Percentiles rank a stretch among this genome's conserved stretches.
Conservation (phyloP, 2,888 invertebrate species). For the Drosophila sordidula region DNA sequence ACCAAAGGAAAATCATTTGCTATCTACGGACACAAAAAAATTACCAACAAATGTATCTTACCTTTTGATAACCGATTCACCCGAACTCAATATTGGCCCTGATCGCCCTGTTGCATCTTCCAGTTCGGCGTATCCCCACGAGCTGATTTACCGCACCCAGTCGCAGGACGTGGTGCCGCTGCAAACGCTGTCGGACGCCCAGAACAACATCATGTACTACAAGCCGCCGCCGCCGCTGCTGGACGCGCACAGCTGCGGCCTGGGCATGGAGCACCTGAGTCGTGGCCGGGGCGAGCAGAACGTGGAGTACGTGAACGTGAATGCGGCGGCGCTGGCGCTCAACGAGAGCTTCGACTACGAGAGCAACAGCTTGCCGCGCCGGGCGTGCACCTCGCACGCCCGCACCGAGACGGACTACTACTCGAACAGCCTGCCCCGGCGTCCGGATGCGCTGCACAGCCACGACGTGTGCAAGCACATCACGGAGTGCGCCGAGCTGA, state of each 20-base stretch:
- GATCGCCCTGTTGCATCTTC: neutral
- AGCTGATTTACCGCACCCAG: conserved; percentile 92
- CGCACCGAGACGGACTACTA: conserved; percentile 83
- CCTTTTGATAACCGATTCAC: too few relatives aligned
- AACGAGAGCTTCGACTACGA: conserved; percentile 83
- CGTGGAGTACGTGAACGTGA: conserved; percentile 74
- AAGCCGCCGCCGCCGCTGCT: conserved; percentile 83
- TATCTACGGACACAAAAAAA: too few relatives aligned
- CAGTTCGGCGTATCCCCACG: conserved; percentile 86
- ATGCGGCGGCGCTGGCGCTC: conserved; percentile 68
- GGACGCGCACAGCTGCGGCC: conserved; percentile 63
- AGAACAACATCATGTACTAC: conserved; percentile 81
- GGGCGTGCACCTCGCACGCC: conserved; percentile 83
- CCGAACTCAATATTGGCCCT: too few relatives aligned
- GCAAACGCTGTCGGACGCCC: conserved; percentile 68
- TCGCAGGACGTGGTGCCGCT: conserved; percentile 88
- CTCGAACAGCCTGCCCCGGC: conserved; percentile 83
- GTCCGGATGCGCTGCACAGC: conserved; percentile 78
- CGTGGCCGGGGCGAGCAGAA: conserved; percentile 66
- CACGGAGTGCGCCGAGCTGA: conserved; percentile 83
- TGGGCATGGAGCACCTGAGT: conserved; percentile 69
- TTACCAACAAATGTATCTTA: too few relatives aligned
- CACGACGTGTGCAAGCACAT: conserved; percentile 84
- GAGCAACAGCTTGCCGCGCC: conserved; percentile 84
- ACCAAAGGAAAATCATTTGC: too few relatives aligned